These are phyloP conservation scores for Gorsachius magnificus DNA, from an alignment of 2,797 vertebrate genomes.

Conservation along the genomic window DNA sequence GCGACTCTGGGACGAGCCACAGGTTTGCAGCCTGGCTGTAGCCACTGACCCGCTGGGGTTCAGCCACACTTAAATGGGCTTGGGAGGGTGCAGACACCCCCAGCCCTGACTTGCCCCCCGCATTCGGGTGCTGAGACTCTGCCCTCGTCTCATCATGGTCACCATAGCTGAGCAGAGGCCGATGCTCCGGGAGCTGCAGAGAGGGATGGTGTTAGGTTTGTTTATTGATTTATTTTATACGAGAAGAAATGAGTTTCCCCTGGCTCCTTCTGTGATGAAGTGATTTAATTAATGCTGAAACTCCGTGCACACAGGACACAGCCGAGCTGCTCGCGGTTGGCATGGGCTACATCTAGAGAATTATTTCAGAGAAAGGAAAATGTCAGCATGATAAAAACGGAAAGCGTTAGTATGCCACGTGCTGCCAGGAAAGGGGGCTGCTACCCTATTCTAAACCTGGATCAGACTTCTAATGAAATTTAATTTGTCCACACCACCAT, in stretches of 20 bases:
- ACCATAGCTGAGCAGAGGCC: accelerated
- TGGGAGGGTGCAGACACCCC: background rate
- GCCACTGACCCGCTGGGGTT: background rate
- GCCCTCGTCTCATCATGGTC: accelerated
- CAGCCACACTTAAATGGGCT: too few species aligned
- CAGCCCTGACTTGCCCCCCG: background rate
- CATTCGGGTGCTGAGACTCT: background rate
- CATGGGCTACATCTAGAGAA: background rate
- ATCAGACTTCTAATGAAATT: background rate
- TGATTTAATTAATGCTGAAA: background rate
- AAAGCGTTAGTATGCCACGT: background rate
- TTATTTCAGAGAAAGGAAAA: background rate
- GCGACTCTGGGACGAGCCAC: background rate
- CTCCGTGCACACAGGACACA: accelerated
- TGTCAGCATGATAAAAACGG: background rate
- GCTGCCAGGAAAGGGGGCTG: background rate
- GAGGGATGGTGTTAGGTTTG: background rate
- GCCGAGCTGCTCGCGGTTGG: background rate
- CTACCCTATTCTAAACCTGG: background rate
- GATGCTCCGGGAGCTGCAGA: background rate
- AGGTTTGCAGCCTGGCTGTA: background rate
- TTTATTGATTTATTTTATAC: background rate
- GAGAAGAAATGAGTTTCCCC: background rate
- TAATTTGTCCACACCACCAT: background rate
- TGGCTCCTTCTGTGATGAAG: background rate